Percentiles rank a stretch among this genome's conserved stretches.
Evolutionary conservation across 2,888 invertebrate genomes (phyloP).

Genomic region (Electrophaes corylata): DNA sequence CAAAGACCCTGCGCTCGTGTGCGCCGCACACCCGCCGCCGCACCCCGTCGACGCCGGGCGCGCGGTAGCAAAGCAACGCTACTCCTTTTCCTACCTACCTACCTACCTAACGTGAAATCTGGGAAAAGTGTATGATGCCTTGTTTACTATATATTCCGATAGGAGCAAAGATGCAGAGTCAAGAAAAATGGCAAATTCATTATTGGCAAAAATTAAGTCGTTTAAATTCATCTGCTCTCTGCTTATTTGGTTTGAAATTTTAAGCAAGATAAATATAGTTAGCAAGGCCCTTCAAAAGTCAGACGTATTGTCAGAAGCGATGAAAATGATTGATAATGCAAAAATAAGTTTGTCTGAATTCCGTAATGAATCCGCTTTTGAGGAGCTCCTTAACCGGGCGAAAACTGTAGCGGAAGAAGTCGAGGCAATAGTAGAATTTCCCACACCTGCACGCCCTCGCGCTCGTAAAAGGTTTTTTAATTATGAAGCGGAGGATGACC

Average conservation of each 20-base stretch:
- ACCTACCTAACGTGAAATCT: too few relatives aligned
- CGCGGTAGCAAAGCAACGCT: too few relatives aligned
- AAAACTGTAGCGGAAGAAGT: slow-evolving; percentile 25
- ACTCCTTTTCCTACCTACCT: too few relatives aligned
- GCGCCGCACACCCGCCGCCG: too few relatives aligned
- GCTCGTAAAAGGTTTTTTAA: slow-evolving; percentile 18
- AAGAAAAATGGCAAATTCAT: slow-evolving; percentile 1
- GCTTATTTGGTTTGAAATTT: slow-evolving; percentile 43
- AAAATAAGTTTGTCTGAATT: too few relatives aligned
- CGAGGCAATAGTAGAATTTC: slow-evolving; percentile 13
- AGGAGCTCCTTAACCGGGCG: slow-evolving; percentile 10
- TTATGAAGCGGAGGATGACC: slow-evolving; percentile 16
- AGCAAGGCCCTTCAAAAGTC: slow-evolving; percentile 26
- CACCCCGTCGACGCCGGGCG: too few relatives aligned
- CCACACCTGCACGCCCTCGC: slow-evolving; percentile 19
- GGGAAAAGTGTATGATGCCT: slow-evolving; percentile 7
- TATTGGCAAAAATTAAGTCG: slow-evolving; percentile 2
- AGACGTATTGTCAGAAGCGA: slow-evolving; percentile 20
- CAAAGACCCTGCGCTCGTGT: too few relatives aligned
- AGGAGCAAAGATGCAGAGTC: slow-evolving; percentile 21
- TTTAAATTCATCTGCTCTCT: slow-evolving; percentile 40
- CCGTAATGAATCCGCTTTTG: slow-evolving; percentile 10
- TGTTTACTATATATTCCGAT: slow-evolving; percentile 13
- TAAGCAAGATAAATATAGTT: slow-evolving; percentile 32
- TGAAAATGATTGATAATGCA: slow-evolving; percentile 22